phyloP scores from a whole-genome alignment of 2,797 vertebrate genomes.

The Poliocrania exsul region DNA sequence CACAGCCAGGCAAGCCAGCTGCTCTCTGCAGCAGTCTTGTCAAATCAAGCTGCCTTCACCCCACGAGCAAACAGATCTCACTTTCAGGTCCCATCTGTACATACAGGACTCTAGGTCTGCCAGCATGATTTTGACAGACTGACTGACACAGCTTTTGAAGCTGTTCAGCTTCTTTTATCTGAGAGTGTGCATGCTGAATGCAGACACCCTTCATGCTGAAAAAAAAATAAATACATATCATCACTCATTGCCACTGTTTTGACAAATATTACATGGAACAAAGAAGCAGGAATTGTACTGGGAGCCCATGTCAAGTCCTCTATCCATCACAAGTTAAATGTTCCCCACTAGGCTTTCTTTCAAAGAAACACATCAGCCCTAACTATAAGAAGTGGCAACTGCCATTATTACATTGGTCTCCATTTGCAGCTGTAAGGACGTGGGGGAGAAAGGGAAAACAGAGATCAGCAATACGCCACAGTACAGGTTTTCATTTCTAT shows the following conservation, averaged over 20 bases:
- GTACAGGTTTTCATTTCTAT: background rate
- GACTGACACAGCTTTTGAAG: conserved; percentile 32
- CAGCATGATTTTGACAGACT: conserved; percentile 18
- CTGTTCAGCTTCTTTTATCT: conserved; percentile 23
- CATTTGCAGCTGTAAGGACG: background rate
- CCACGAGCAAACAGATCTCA: background rate
- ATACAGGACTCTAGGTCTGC: background rate
- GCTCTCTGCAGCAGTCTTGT: background rate
- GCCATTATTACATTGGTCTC: background rate
- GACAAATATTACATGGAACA: conserved; percentile 39
- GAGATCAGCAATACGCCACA: background rate
- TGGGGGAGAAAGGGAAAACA: background rate
- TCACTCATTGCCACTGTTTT: background rate
- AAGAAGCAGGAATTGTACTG: conserved; percentile 10
- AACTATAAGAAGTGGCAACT: background rate
- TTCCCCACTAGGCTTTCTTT: background rate
- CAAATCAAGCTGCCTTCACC: conserved; percentile 2
- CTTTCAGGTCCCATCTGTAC: conserved; percentile 23
- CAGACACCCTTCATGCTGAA: background rate
- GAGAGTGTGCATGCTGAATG: background rate
- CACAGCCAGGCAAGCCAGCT: background rate
- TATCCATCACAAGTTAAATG: background rate
- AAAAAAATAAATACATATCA: background rate
- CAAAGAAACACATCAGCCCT: background rate
- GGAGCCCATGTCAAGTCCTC: background rate